Base-by-base conservation (phyloP, 2,888 invertebrate genomes). In the Agriopis leucophaearia region DNA sequence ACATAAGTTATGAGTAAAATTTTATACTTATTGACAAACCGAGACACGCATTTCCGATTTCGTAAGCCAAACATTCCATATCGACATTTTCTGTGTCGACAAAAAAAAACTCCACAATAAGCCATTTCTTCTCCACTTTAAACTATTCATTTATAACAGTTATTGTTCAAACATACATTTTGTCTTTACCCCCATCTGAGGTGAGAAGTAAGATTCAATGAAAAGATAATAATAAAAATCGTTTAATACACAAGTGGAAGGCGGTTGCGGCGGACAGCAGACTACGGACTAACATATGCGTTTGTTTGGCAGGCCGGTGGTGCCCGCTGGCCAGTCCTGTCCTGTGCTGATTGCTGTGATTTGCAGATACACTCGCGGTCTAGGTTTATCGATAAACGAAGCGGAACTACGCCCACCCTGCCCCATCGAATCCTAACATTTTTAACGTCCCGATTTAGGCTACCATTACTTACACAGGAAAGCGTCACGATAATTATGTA, bases 291-390 rank as follows among this genome's bases (percentile, higher is more conserved):
- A 93, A 93, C 87, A 77, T 81, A 79, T 84, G 81, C 86, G 83
- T 93, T 94, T 93, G 92, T 94, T 94, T 90, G 94, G 90, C 94
- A 94, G 94, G 94, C 93, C 93, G 94, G 94, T 93, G 93, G 88
- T 88, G 93, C 89, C 79, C 88, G 94, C 92, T 93, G 93, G 94
- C 93, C 93, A 92, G 92, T 91, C 91, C 93, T 90, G 93, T 91
- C 81, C 91, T 88, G 91, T 91, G 91, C 92, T 89, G 92, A 86
- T 89, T 88, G 89, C 89, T 87, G 90, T 88, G 84, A 88, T 93
- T 93, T 91, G 88, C 93, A 92, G 93, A 90, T 93, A 76, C 74
- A 76, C 82, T 74, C 82, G 81, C 83, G 83, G 27, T 88, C 86
- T 92, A 91, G 89, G 88, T 91, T 88, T 87, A 81, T 87, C 81